Base-by-base conservation (phyloP, 2,888 invertebrate species). In the Ellobium chinense region DNA sequence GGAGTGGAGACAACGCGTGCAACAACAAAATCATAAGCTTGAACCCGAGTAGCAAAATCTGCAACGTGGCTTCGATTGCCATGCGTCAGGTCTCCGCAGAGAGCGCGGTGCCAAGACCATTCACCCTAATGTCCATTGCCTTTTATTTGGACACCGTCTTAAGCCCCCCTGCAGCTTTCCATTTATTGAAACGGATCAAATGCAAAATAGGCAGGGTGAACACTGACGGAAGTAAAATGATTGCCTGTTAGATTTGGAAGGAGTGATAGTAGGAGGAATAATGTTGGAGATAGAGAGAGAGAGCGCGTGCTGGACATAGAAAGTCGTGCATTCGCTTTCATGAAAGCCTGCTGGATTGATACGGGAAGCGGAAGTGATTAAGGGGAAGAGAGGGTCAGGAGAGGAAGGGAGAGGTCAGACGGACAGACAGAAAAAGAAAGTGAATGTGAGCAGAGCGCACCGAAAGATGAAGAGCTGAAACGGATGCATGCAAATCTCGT, bases 241-340 rank as follows among this genome's bases (percentile, higher is more conserved):
- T 7, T 12, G 46, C 7, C 46, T 18, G 46, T 46, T n/a, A n/a
- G n/a, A n/a, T n/a, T n/a, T n/a, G n/a, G n/a, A n/a, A n/a, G n/a
- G n/a, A n/a, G n/a, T n/a, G n/a, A n/a, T n/a, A n/a, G n/a, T n/a
- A n/a, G n/a, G n/a, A n/a, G n/a, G 46, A 46, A 46, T 18, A 7
- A 46, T 46, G 18, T 46, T 12, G 46, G 36, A 65, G 36, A 34
- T 31, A 65, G 65, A 65, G 65, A 65, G 65, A 65, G 65, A 31
- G 65, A 34, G 62, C n/a, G 24, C 46, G 34, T 37, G 34, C n/a
- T 5, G 14, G 46, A 9, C n/a, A 37, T 12, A 66, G n/a, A 14
- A 1, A 5, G 36, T 29, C 18, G 63, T 21, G 34, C 18, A 63
- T 14, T 63, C 12, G 3, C 21, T 58, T 58, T 21, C 0, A 12